phyloP scores from a whole-genome alignment of 2,113 vertebrate species.

The Hucho hucho region DNA sequence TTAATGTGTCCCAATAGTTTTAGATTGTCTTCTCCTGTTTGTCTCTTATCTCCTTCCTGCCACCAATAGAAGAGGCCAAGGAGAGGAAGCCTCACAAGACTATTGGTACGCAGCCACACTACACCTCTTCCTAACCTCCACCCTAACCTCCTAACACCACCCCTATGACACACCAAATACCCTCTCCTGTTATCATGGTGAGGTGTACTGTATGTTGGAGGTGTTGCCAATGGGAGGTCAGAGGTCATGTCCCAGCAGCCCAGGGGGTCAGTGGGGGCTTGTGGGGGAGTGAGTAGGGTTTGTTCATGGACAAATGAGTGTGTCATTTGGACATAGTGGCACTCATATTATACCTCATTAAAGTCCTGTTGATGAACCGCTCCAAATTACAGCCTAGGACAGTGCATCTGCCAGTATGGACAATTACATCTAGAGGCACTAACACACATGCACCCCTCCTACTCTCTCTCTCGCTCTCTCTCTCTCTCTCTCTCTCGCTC shows the following conservation, averaged over 20 bases:
- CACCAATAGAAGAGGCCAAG: not conserved
- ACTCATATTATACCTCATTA: conserved; percentile 74
- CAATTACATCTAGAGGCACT: conserved; percentile 37
- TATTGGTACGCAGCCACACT: no score
- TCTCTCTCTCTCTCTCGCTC: not conserved
- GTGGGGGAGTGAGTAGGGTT: conserved; percentile 34
- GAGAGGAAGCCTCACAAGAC: no score
- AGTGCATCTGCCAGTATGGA: conserved; percentile 40
- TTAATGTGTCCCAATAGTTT: no score
- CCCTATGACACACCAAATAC: no score
- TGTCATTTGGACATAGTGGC: conserved; percentile 67
- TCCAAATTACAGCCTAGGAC: conserved; percentile 67
- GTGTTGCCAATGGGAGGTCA: conserved; percentile 54
- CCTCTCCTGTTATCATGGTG: no score
- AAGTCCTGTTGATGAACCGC: conserved; percentile 64
- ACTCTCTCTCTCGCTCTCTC: not conserved
- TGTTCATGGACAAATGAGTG: conserved; percentile 49
- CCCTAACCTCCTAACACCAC: no score
- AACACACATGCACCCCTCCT: conserved; percentile 17
- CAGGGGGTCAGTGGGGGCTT: conserved; percentile 39
- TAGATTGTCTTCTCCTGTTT: not conserved
- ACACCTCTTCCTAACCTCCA: no score
- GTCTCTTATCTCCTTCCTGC: not conserved
- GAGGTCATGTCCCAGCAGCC: conserved; percentile 60
- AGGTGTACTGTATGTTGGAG: conserved; percentile 17